Evolutionary conservation across 2,888 invertebrate species (phyloP).

Genomic region (Chloroclysta siterata): DNA sequence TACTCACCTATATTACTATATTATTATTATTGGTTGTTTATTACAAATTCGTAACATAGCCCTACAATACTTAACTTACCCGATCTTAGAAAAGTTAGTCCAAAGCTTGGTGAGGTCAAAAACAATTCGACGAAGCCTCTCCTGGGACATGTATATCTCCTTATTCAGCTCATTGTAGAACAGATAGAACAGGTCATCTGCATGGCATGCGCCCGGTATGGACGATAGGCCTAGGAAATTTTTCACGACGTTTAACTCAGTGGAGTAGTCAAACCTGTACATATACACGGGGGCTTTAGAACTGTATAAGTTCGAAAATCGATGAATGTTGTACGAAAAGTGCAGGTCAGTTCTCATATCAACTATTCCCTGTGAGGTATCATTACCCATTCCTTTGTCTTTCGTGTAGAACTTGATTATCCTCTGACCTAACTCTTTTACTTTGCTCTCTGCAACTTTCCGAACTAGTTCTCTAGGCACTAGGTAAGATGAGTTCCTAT

Average conservation of each 20-base stretch:
- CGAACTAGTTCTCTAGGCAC: conserved; percentile 58
- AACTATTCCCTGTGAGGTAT: conserved; percentile 48
- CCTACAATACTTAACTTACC: conserved; percentile 47
- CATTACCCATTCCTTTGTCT: conserved; percentile 47
- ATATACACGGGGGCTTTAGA: conserved; percentile 52
- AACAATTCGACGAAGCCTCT: conserved; percentile 58
- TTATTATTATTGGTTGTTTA: too few relatives aligned
- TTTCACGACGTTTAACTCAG: conserved; percentile 65
- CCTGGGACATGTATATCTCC: conserved; percentile 49
- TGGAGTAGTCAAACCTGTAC: conserved; percentile 63
- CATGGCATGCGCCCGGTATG: conserved; percentile 71
- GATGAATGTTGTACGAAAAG: conserved; percentile 57
- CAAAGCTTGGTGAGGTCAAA: conserved; percentile 71
- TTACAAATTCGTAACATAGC: too few relatives aligned
- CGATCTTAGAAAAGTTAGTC: conserved; percentile 72
- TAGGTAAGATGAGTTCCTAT: conserved; percentile 54
- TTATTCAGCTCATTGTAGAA: conserved; percentile 66
- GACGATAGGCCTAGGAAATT: conserved; percentile 42
- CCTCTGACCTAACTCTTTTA: conserved; percentile 54
- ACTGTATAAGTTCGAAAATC: conserved; percentile 58
- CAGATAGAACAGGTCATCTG: conserved; percentile 76
- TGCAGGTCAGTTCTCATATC: conserved; percentile 56
- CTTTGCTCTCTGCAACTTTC: conserved; percentile 46
- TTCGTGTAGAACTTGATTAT: conserved; percentile 60
- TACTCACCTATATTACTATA: too few relatives aligned